phyloP scores from a whole-genome alignment of 1,140 invertebrate genomes.

The Pogonognathellus flavescens region DNA sequence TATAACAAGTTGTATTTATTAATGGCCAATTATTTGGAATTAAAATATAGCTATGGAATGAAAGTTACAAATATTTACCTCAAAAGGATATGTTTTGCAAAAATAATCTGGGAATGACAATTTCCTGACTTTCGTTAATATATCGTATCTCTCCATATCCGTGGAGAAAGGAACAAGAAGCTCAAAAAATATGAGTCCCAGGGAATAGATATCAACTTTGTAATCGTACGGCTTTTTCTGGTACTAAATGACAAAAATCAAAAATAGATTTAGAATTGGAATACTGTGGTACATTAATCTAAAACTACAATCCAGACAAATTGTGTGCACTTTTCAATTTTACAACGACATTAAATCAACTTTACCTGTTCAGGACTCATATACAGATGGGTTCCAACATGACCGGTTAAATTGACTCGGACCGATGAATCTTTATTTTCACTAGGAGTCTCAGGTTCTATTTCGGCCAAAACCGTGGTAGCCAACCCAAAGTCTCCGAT shows the following conservation, averaged over 20 bases:
- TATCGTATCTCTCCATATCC: slow-evolving; percentile 84
- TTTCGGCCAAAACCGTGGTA: slow-evolving; percentile 73
- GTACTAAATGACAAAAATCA: slow-evolving; percentile 71
- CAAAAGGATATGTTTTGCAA: slow-evolving; percentile 75
- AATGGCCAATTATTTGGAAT: not conserved
- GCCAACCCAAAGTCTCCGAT: slow-evolving; percentile 97
- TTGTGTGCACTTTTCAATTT: not conserved
- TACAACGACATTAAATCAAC: slow-evolving; percentile 53
- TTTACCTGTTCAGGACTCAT: slow-evolving; percentile 95
- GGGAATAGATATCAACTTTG: slow-evolving; percentile 97
- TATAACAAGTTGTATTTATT: not conserved
- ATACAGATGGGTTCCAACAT: slow-evolving; percentile 91
- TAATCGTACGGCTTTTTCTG: slow-evolving; percentile 84
- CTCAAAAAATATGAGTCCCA: slow-evolving; percentile 95
- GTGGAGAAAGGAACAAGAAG: slow-evolving; percentile 89
- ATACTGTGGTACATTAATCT: no score
- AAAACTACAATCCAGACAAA: not conserved
- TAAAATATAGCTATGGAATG: no score
- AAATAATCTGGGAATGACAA: slow-evolving; percentile 82
- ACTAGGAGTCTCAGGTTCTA: slow-evolving; percentile 55
- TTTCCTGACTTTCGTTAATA: slow-evolving; percentile 76
- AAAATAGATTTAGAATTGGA: not conserved
- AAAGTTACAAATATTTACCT: slow-evolving; percentile 79
- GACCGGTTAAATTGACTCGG: slow-evolving; percentile 72
- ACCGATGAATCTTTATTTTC: slow-evolving; percentile 64